These are phyloP conservation scores for Urosaurus nigricauda DNA, from an alignment of 2,797 vertebrate genomes.

Conservation along the genomic window DNA sequence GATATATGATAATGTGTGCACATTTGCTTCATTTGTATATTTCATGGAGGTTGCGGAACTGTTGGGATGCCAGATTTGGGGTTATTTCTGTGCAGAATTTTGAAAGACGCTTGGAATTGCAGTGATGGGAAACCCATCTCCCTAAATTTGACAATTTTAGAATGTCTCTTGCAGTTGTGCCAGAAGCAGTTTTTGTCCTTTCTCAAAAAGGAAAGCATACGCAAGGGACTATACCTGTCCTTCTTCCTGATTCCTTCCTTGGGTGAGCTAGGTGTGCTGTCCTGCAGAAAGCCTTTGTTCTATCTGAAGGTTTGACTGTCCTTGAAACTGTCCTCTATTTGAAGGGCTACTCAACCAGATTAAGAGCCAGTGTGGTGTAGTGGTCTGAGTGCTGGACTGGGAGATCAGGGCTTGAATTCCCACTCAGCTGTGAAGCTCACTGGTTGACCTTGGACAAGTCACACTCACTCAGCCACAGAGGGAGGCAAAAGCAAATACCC, in stretches of 20 bases:
- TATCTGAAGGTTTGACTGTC: too few species aligned
- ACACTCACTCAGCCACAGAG: too few species aligned
- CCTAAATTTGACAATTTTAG: not conserved
- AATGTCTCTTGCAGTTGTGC: conserved; percentile 19
- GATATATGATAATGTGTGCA: not conserved
- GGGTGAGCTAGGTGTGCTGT: too few species aligned
- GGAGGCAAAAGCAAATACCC: too few species aligned
- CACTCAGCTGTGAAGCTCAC: too few species aligned
- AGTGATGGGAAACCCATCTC: not conserved
- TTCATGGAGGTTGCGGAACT: not conserved
- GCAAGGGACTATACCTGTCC: not conserved
- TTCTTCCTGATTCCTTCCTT: not conserved
- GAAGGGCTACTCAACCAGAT: too few species aligned
- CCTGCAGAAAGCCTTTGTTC: too few species aligned
- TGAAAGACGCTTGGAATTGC: not conserved
- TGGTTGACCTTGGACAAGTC: too few species aligned
- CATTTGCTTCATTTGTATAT: conserved; percentile 10
- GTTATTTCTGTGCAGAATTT: not conserved
- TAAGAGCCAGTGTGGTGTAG: too few species aligned
- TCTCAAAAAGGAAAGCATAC: conserved; percentile 4
- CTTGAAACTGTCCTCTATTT: too few species aligned
- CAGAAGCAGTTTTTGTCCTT: not conserved
- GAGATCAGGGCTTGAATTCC: too few species aligned
- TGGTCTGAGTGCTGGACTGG: too few species aligned
- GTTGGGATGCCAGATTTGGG: not conserved